A percentile compares a stretch with the other conserved stretches of the same genome.
These are phyloP conservation scores for Heterodera schachtii DNA, from an alignment of 1,140 invertebrate species.

Conservation along the genomic window DNA sequence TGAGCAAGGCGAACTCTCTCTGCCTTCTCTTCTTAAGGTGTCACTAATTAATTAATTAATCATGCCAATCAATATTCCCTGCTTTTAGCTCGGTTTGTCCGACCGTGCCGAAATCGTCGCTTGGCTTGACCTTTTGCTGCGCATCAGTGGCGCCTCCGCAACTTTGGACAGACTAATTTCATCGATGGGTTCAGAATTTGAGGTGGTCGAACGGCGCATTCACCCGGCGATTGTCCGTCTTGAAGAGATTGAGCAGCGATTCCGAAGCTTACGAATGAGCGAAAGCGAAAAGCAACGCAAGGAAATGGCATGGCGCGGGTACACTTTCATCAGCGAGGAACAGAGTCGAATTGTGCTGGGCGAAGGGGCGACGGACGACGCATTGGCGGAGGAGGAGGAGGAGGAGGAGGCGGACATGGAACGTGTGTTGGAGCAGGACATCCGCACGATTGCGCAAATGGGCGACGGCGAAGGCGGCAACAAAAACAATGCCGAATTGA, in stretches of 20 bases:
- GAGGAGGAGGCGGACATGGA: slow-evolving; percentile 17
- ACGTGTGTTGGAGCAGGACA: slow-evolving; percentile 13
- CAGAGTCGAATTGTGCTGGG: slow-evolving; percentile 14
- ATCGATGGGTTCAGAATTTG: background rate
- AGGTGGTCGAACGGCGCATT: slow-evolving; percentile 20
- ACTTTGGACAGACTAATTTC: slow-evolving; percentile 13
- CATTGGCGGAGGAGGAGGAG: background rate
- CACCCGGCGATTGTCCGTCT: slow-evolving; percentile 18
- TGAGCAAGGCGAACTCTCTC: slow-evolving; percentile 35
- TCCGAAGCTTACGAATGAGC: background rate
- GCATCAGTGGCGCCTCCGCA: slow-evolving; percentile 26
- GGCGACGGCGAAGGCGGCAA: background rate
- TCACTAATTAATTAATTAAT: background rate
- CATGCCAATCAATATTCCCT: background rate
- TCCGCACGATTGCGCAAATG: slow-evolving; percentile 5
- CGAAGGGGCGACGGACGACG: background rate
- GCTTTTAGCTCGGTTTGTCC: slow-evolving; percentile 4
- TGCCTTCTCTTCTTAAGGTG: slow-evolving; percentile 32
- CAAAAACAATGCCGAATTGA: too few relatives aligned
- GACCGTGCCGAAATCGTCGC: slow-evolving; percentile 24
- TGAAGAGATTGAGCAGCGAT: slow-evolving; percentile 29
- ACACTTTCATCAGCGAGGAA: slow-evolving; percentile 30
- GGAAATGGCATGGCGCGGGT: slow-evolving; percentile 16
- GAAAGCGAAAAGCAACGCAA: slow-evolving; percentile 24
- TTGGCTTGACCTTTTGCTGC: slow-evolving; percentile 35